Evolutionary conservation across 2,888 invertebrate species (phyloP), one percentile per base, ranked within the genome.

Genomic region (Hirtodrosophila trivittata): DNA sequence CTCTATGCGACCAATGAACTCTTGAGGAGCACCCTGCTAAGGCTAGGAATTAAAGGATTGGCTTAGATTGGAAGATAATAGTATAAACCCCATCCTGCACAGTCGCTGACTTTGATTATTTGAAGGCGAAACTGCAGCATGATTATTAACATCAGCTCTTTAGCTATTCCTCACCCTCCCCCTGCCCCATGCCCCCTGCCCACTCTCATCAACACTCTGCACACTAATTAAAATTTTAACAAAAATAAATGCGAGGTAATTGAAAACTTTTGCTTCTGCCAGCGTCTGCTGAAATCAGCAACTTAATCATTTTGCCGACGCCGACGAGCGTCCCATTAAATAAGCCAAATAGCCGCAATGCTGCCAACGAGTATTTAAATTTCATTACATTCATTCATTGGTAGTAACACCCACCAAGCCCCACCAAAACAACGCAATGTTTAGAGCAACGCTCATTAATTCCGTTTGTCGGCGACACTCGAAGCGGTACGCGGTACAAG

Each of bases 181-280:
- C n/a, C 5, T 35, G 25, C 33, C 26, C 9, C 28, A 2, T 9
- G n/a, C n/a, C n/a, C n/a, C n/a, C n/a, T n/a, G n/a, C n/a, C 28
- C 2, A 8, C 38, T 13, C 18, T 7, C 5, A 16, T 16, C 14
- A 21, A 14, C 32, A 30, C 30, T 30, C 5, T 21, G 18, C 30
- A 35, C 67, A 80, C 77, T 86, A 82, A 82, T 82, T 82, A 86
- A 81, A 82, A 86, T 84, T 81, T 56, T 62, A 68, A 77, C 73
- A 86, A 73, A 80, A 81, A 84, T 69, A 86, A 81, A 84, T 84
- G 86, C 66, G 67, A 46, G 77, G 82, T 82, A 86, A 82, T 86
- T 84, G 82, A 81, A 86, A 82, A 86, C 85, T 86, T 74, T 68
- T 66, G 3, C 18, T 21, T 21, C n/a, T 60, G 50, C 45, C 39